Conservation (phyloP, 2,888 invertebrate species). For the Vanessa cardui region DNA sequence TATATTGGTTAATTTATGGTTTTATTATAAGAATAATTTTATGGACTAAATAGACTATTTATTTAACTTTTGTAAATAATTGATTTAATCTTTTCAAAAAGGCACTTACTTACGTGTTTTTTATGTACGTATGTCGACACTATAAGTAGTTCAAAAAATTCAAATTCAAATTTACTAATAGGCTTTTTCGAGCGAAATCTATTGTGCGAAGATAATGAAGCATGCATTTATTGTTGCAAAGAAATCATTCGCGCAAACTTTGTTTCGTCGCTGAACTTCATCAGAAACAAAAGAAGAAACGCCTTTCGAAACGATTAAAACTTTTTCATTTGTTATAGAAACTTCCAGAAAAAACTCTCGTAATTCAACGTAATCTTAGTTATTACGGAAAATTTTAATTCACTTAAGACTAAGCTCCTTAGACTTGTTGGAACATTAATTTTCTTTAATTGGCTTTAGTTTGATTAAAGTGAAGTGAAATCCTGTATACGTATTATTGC, state of each 20-base stretch:
- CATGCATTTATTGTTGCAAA: slow-evolving; percentile 22
- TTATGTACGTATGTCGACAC: no score
- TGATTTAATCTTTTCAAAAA: no score
- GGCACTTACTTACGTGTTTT: no score
- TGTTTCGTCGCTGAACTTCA: slow-evolving; percentile 15
- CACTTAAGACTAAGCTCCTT: background rate
- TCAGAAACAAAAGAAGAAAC: slow-evolving; percentile 4
- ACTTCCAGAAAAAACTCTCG: background rate
- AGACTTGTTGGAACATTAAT: background rate
- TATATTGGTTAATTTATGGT: no score
- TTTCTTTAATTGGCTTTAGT: background rate
- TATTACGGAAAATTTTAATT: background rate
- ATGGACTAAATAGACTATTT: no score
- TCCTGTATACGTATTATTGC: no score
- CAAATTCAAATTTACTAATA: background rate
- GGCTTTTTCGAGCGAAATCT: background rate
- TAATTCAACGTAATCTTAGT: background rate
- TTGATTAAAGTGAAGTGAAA: background rate
- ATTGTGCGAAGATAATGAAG: slow-evolving; percentile 15
- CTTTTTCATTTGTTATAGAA: slow-evolving; percentile 12
- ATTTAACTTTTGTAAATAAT: no score
- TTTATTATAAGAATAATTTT: no score
- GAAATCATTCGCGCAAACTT: slow-evolving; percentile 20
- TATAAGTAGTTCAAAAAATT: no score
- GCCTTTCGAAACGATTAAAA: slow-evolving; percentile 20